Percentiles rank a stretch among this genome's conserved stretches.
Conservation (phyloP, 2,888 invertebrate species). For the Drosophila yooni region DNA sequence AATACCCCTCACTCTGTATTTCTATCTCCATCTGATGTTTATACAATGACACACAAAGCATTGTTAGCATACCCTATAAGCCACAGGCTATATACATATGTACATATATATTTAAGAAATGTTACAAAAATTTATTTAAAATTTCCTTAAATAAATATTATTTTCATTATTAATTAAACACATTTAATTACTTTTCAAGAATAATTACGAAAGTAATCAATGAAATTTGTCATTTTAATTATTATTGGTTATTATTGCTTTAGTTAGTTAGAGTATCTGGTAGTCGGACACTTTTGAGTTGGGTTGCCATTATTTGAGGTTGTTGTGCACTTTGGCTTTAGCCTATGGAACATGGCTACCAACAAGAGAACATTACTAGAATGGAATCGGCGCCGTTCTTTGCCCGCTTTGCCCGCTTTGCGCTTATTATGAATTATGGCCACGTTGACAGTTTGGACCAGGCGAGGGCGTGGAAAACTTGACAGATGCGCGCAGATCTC, state of each 20-base stretch:
- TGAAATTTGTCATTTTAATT: neutral
- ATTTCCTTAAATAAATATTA: neutral
- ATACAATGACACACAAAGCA: constrained; percentile 47
- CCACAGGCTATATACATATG: neutral
- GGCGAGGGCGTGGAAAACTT: constrained; percentile 80
- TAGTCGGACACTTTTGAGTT: neutral
- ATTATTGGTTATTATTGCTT: neutral
- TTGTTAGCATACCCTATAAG: constrained; percentile 29
- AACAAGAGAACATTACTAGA: constrained; percentile 28
- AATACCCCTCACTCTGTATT: constrained; percentile 20
- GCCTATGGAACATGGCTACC: constrained; percentile 27
- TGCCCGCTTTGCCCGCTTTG: constrained; percentile 45
- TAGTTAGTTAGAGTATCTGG: neutral
- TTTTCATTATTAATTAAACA: neutral
- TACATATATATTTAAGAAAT: neutral
- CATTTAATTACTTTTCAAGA: neutral
- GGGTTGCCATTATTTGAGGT: constrained; percentile 13
- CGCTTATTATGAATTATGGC: constrained; percentile 78
- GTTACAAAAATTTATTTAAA: neutral
- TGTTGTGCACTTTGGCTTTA: constrained; percentile 27
- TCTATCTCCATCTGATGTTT: constrained; percentile 43
- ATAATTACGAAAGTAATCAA: neutral
- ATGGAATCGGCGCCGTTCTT: constrained; percentile 64
- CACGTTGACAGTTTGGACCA: constrained; percentile 79
- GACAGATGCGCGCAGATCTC: constrained; percentile 77